These are phyloP conservation scores for Anastatus disparis DNA, from an alignment of 1,140 invertebrate species.

Conservation along the genomic window DNA sequence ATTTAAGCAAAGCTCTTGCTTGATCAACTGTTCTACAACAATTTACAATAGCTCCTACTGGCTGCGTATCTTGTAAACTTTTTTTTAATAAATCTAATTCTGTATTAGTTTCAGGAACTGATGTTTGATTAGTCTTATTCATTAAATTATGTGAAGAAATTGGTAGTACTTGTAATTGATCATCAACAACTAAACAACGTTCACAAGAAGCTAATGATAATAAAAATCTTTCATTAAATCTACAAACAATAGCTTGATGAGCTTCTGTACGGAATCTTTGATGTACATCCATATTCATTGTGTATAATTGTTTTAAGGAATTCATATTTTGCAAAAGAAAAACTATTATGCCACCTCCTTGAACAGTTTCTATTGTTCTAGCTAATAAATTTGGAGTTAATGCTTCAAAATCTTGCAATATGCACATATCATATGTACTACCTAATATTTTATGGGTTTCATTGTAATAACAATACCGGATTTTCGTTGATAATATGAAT, in stretches of 20 bases:
- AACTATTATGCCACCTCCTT: conserved; percentile 95
- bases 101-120: conserved; percentile 64
- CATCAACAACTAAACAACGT: conserved; percentile 92
- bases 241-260: conserved; percentile 88
- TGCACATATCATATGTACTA: conserved; percentile 97
- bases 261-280: conserved; percentile 92
- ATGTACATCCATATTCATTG: conserved; percentile 99
- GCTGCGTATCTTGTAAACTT: conserved; percentile 87
- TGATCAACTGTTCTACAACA: conserved; percentile 95
- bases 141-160: conserved; percentile 88
- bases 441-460: conserved; percentile 99
- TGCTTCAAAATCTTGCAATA: conserved; percentile 98
- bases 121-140: conserved; percentile 62
- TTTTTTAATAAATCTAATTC: conserved; percentile 80
- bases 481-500: conserved; percentile 95
- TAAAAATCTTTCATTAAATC: conserved; percentile 98
- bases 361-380: conserved; percentile 97
- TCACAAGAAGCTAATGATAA: conserved; percentile 89
- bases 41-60: conserved; percentile 89
- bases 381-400: conserved; percentile 98
- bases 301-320: conserved; percentile 94
- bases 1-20: conserved; percentile 90
- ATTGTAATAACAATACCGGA: conserved; percentile 96
- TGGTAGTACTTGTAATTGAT: conserved; percentile 91
- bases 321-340: conserved; percentile 86